Evolutionary conservation across 2,797 vertebrate species (phyloP).

Genomic region (Gymnoscopelus braueri): DNA sequence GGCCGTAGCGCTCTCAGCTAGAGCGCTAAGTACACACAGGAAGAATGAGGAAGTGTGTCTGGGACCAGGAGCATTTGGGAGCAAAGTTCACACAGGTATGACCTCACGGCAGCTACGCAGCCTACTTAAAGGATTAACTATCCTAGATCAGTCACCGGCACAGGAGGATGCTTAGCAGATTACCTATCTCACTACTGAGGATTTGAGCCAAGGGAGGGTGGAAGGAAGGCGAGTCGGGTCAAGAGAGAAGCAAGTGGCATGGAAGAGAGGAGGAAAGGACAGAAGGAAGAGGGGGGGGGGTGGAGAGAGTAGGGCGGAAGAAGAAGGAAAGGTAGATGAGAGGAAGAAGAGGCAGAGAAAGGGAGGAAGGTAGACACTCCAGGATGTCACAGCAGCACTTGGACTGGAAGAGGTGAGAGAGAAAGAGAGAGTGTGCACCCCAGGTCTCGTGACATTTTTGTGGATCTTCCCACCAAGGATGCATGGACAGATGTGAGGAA

Average conservation of each 20-base stretch:
- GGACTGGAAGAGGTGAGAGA: neutral
- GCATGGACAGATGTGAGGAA: no score
- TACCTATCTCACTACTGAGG: constrained; percentile 62
- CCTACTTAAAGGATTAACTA: constrained; percentile 65
- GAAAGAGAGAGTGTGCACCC: neutral
- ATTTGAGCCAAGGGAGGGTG: constrained; percentile 33
- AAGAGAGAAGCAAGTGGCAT: no score
- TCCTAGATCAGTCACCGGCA: constrained; percentile 34
- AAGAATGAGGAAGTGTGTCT: constrained; percentile 39
- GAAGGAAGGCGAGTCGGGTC: neutral
- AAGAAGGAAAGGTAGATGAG: neutral
- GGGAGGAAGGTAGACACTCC: neutral
- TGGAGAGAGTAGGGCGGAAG: no score
- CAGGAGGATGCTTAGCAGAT: constrained; percentile 64
- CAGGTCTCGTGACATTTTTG: no score
- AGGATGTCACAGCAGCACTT: neutral
- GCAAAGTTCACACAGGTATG: constrained; percentile 75
- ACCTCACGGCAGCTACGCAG: constrained; percentile 49
- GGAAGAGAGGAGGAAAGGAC: neutral
- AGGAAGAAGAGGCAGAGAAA: neutral
- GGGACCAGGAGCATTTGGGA: constrained; percentile 32
- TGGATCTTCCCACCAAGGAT: no score
- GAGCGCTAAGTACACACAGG: constrained; percentile 42
- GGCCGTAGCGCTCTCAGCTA: constrained; percentile 38
- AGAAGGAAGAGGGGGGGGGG: neutral